A percentile compares a stretch with the other conserved stretches of the same genome.
Evolutionary conservation across 2,113 vertebrate genomes (phyloP).

Genomic region (Fulmarus glacialis): DNA sequence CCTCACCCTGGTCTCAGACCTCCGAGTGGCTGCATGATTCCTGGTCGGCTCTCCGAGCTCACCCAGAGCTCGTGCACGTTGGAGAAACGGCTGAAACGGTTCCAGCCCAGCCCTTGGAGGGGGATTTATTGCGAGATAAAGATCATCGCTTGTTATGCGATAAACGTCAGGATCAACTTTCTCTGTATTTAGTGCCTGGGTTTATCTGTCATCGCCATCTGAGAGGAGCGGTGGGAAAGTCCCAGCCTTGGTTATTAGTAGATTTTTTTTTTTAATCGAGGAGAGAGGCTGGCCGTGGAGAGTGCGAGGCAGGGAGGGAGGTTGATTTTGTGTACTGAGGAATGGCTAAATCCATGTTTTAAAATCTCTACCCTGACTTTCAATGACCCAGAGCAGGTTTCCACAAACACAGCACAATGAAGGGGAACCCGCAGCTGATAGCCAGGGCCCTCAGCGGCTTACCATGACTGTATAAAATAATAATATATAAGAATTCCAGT

Average conservation of each 20-base stretch:
- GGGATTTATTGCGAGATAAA: background rate
- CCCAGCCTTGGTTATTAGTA: background rate
- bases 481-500: background rate
- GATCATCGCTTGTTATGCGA: background rate
- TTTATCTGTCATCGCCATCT: background rate
- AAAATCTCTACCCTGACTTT: background rate
- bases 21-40: rapidly evolving
- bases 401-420: background rate
- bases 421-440: background rate
- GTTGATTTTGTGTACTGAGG: background rate
- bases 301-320: background rate
- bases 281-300: background rate
- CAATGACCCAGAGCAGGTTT: background rate
- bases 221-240: background rate
- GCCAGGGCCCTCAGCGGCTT: background rate
- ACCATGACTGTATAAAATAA: rapidly evolving
- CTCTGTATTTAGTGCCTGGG: background rate
- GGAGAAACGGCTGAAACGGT: rapidly evolving
- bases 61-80: rapidly evolving
- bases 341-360: rapidly evolving
- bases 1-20: background rate
- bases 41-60: background rate
- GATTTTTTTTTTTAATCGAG: background rate
- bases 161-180: rapidly evolving
- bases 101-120: background rate